phyloP scores from a whole-genome alignment of 2,797 vertebrate species.

The Aulostomus chinensis region DNA sequence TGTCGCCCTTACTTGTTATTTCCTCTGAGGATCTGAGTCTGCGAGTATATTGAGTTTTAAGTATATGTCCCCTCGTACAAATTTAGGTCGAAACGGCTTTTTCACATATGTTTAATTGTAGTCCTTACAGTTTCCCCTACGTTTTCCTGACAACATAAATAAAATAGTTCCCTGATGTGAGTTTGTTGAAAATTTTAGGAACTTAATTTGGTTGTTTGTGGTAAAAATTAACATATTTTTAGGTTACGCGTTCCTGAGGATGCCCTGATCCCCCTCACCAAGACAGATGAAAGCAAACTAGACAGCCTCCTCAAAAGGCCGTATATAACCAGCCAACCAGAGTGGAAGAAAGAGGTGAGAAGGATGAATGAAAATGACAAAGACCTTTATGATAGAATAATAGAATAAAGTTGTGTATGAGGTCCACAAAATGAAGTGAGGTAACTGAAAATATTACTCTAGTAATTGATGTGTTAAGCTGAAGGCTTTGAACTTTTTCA shows the following conservation, averaged over 20 bases:
- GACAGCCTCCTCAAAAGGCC: constrained; percentile 86
- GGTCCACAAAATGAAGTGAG: too few species aligned
- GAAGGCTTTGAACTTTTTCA: too few species aligned
- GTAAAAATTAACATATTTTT: too few species aligned
- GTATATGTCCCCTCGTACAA: constrained; percentile 62
- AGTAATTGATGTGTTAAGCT: too few species aligned
- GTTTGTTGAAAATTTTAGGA: neutral
- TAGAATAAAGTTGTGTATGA: too few species aligned
- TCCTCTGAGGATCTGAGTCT: constrained; percentile 38
- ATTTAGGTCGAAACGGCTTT: constrained; percentile 50
- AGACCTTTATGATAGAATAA: too few species aligned
- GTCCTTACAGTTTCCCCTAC: constrained; percentile 27
- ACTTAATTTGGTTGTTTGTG: constrained; percentile 8
- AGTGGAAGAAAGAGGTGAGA: constrained; percentile 90
- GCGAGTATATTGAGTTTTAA: constrained; percentile 70
- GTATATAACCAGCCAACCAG: constrained; percentile 84
- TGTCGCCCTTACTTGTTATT: constrained; percentile 57
- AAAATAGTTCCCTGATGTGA: constrained; percentile 15
- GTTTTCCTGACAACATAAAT: constrained; percentile 25
- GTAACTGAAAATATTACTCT: too few species aligned
- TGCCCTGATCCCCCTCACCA: constrained; percentile 86
- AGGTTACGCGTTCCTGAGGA: constrained; percentile 87
- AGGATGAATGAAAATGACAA: too few species aligned
- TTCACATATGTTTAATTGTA: constrained; percentile 64
- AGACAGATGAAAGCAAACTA: constrained; percentile 88